Conservation (phyloP, 1,140 invertebrate species). For the Hycleus cichorii region DNA sequence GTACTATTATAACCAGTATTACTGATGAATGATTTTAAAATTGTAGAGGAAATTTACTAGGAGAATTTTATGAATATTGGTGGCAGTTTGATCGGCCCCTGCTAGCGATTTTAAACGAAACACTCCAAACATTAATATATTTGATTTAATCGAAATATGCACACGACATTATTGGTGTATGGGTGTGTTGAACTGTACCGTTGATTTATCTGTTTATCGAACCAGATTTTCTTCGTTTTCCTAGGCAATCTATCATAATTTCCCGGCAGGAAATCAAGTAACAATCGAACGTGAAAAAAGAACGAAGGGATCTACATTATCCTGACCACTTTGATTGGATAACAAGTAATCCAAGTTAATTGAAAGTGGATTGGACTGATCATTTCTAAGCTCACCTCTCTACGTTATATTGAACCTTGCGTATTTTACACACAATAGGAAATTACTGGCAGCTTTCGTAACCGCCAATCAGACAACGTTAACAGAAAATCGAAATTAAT, state of each 20-base stretch:
- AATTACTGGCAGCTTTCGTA: not conserved
- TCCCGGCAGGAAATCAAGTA: constrained; percentile 2
- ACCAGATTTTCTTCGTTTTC: constrained; percentile 7
- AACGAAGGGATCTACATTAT: constrained; percentile 21
- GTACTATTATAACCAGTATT: not conserved
- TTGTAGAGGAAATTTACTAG: not conserved
- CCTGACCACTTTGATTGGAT: constrained; percentile 30
- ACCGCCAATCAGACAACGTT: no score
- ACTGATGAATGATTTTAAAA: constrained; percentile 26
- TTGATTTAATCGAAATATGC: constrained; percentile 21
- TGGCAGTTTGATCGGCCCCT: no score
- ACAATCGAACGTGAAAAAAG: not conserved
- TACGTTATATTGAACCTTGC: constrained; percentile 2
- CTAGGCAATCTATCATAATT: not conserved
- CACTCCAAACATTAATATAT: not conserved
- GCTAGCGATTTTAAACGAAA: no score
- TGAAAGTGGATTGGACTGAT: constrained; percentile 36
- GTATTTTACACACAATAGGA: constrained; percentile 9
- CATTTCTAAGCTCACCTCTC: constrained; percentile 20
- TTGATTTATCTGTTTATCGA: constrained; percentile 12
- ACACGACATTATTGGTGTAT: constrained; percentile 14
- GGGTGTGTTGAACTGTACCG: not conserved
- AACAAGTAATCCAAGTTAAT: constrained; percentile 37
- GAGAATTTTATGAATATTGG: constrained; percentile 25
- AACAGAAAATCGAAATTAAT: no score